phyloP scores from a whole-genome alignment of 2,888 invertebrate genomes.

The Brachylomia viminalis region DNA sequence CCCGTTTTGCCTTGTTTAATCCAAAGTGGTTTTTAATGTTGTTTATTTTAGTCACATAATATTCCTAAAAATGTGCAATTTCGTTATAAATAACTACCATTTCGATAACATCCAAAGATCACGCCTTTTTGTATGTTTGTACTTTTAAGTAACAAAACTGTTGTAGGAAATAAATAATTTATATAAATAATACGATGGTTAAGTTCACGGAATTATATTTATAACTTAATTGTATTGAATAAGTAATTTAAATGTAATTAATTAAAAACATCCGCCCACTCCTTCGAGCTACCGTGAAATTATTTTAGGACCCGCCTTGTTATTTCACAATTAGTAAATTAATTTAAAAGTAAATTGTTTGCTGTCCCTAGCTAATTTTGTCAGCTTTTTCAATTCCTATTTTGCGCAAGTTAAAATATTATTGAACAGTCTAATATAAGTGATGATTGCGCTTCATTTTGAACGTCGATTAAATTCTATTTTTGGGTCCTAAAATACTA shows the following conservation, averaged over 20 bases:
- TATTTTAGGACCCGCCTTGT: slow-evolving; percentile 16
- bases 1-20: neutral
- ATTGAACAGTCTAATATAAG: no score
- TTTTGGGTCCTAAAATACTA: no score
- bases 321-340: slow-evolving; percentile 27
- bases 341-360: slow-evolving; percentile 46
- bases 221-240: slow-evolving; percentile 35
- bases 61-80: slow-evolving; percentile 33
- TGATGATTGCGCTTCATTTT: no score
- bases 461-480: no score
- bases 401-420: no score
- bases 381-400: neutral
- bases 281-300: slow-evolving; percentile 29
- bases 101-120: slow-evolving; percentile 21
- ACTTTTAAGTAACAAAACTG: slow-evolving; percentile 45
- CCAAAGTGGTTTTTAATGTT: neutral
- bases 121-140: slow-evolving; percentile 19
- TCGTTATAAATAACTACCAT: slow-evolving; percentile 1
- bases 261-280: slow-evolving; percentile 63
- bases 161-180: slow-evolving; percentile 46
- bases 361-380: neutral
- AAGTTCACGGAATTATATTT: slow-evolving; percentile 50
- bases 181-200: slow-evolving; percentile 19
- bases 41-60: neutral
- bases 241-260: slow-evolving; percentile 34